Conservation (phyloP, 2,797 vertebrate genomes). For the Simalia tracyae region DNA sequence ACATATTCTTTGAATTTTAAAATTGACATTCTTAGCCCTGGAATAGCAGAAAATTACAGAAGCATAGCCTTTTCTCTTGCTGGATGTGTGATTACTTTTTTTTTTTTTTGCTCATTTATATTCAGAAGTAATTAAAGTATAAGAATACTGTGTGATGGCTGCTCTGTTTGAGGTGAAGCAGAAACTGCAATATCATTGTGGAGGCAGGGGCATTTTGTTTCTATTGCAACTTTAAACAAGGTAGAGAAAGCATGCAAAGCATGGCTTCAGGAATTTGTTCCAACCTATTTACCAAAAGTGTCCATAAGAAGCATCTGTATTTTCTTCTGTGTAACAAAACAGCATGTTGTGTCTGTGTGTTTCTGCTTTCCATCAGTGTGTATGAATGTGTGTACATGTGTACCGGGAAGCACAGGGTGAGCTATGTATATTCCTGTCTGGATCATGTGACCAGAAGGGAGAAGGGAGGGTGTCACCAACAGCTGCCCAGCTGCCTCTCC, state of each 20-base stretch:
- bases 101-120: slow-evolving; percentile 37
- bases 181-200: slow-evolving; percentile 22
- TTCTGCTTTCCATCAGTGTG: not conserved
- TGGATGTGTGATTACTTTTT: slow-evolving; percentile 36
- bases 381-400: not conserved
- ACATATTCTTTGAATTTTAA: slow-evolving; percentile 39
- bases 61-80: slow-evolving; percentile 38
- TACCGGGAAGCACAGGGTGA: not conserved
- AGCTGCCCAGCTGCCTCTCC: not conserved
- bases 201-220: slow-evolving; percentile 37
- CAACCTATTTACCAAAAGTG: not conserved
- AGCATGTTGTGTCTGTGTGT: not conserved
- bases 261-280: not conserved
- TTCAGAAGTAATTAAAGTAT: slow-evolving; percentile 45
- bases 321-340: not conserved
- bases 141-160: slow-evolving; percentile 19
- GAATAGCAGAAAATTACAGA: slow-evolving; percentile 49
- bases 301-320: not conserved
- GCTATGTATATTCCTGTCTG: not conserved
- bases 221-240: slow-evolving; percentile 57
- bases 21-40: slow-evolving; percentile 35
- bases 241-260: not conserved
- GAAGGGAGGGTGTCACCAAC: not conserved
- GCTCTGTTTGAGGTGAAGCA: slow-evolving; percentile 6
- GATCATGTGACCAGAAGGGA: not conserved